phyloP scores from a whole-genome alignment of 2,113 vertebrate genomes.

The Charina bottae region DNA sequence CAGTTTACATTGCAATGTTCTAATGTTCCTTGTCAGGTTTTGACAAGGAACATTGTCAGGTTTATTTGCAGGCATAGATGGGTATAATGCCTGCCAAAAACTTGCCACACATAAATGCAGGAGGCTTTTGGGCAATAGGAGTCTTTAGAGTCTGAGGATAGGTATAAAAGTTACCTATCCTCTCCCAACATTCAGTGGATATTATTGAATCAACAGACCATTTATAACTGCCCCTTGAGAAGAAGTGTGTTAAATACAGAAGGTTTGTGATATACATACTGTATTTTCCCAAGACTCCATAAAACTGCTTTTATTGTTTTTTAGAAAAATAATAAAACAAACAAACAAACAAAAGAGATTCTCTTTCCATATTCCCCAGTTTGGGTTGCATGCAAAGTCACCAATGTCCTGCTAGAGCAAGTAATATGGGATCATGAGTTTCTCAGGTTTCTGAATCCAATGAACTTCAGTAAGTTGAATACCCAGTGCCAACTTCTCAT shows the following conservation, averaged over 20 bases:
- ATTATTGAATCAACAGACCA: background rate
- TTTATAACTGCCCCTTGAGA: background rate
- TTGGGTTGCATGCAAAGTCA: background rate
- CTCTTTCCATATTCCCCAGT: background rate
- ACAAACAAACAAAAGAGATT: background rate
- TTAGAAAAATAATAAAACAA: background rate
- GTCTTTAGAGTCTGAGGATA: background rate
- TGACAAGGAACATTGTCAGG: too few species aligned
- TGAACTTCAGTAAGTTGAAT: background rate
- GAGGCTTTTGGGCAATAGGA: background rate
- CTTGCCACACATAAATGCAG: background rate
- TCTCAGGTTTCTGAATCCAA: background rate
- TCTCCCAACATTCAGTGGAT: background rate
- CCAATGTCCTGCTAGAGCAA: background rate
- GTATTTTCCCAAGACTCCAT: background rate
- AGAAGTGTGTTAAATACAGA: background rate
- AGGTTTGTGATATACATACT: background rate
- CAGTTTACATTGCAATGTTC: background rate
- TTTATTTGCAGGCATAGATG: background rate
- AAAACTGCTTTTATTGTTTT: background rate
- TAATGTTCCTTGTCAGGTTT: background rate
- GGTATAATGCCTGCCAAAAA: background rate
- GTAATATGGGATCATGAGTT: background rate
- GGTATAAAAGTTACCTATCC: too few species aligned
- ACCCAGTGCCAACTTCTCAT: background rate